A percentile compares a stretch with the other conserved stretches of the same genome.
These are phyloP conservation scores for Calyptomena viridis DNA, from an alignment of 2,113 vertebrate species.

Conservation along the genomic window DNA sequence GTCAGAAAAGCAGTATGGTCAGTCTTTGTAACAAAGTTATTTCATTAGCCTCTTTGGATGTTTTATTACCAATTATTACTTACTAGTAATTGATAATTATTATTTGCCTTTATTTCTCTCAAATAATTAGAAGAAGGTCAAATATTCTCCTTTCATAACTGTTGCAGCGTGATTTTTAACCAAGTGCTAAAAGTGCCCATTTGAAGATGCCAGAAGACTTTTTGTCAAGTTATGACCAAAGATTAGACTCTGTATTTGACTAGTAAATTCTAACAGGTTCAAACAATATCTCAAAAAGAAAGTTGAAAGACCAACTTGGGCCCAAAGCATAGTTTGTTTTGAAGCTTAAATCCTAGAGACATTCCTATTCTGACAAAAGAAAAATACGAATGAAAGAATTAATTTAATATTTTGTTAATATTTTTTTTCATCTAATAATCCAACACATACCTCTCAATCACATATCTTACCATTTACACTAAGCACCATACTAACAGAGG, in stretches of 20 bases:
- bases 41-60: not conserved
- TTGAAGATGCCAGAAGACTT: not conserved
- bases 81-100: not conserved
- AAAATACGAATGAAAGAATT: not conserved
- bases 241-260: not conserved
- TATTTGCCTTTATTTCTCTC: not conserved
- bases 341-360: not conserved
- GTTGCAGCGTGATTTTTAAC: not conserved
- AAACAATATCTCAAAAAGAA: not conserved
- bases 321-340: not conserved
- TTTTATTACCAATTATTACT: not conserved
- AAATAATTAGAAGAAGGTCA: not conserved
- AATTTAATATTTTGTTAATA: not conserved
- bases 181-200: not conserved
- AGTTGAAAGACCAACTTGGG: not conserved
- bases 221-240: not conserved
- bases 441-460: not conserved
- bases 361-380: not conserved
- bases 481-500: constrained; percentile 90
- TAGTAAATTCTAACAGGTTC: not conserved
- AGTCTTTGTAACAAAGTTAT: not conserved
- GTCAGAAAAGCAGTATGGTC: not conserved
- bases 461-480: constrained; percentile 85
- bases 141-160: not conserved
- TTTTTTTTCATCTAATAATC: not conserved